These are phyloP conservation scores for Tetheella fluctuosa DNA, from an alignment of 2,888 invertebrate genomes.

Conservation along the genomic window DNA sequence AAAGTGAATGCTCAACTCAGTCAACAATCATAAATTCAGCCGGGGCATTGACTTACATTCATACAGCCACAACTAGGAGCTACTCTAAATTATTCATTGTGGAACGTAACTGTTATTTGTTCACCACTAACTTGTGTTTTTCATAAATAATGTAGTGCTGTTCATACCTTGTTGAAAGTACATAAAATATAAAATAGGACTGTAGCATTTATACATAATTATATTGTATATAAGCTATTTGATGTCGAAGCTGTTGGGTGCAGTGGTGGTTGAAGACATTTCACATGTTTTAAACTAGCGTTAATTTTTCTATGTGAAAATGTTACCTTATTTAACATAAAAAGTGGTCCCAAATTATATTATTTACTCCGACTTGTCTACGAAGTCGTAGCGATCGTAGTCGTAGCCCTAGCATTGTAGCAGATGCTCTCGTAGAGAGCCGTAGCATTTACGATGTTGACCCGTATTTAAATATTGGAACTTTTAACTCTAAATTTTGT, in stretches of 20 bases:
- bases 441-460: background rate
- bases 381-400: background rate
- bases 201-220: background rate
- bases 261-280: background rate
- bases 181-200: background rate
- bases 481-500: too few species aligned
- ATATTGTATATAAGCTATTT: background rate
- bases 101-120: conserved; percentile 10
- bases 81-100: background rate
- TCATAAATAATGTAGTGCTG: conserved; percentile 12
- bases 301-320: too few species aligned
- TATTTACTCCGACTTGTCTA: background rate
- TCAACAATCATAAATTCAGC: conserved; percentile 1
- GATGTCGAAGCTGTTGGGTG: background rate
- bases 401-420: background rate
- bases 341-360: too few species aligned
- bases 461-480: too few species aligned
- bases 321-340: too few species aligned
- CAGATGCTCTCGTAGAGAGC: background rate
- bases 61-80: conserved; percentile 5
- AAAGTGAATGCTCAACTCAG: background rate
- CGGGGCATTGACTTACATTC: conserved; percentile 7
- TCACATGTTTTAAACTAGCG: background rate
- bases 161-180: background rate
- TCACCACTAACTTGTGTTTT: conserved; percentile 11